Percentiles rank a stretch among this genome's conserved stretches.
phyloP scores from a whole-genome alignment of 2,797 vertebrate species.

The Cyprinella venusta region DNA sequence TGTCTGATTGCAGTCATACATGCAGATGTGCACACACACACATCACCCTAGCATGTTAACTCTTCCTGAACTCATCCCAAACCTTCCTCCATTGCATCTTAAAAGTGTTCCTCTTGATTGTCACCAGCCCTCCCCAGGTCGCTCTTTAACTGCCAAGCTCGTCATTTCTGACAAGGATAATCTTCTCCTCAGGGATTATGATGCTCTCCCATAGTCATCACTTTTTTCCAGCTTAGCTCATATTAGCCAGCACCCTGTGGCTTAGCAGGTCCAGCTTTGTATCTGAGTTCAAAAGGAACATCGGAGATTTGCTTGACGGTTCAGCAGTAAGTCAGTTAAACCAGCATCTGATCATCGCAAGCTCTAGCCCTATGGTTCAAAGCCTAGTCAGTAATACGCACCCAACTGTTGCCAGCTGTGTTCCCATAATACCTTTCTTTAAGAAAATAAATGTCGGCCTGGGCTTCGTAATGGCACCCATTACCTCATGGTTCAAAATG shows the following conservation, averaged over 20 bases:
- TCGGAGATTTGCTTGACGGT: slow-evolving; percentile 69
- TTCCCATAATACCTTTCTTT: slow-evolving; percentile 58
- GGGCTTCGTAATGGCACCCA: slow-evolving; percentile 27
- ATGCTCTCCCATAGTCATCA: slow-evolving; percentile 80
- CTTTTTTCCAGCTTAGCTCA: slow-evolving; percentile 78
- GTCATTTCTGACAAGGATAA: slow-evolving; percentile 77
- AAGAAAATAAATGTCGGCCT: slow-evolving; percentile 37
- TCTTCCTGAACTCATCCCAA: slow-evolving; percentile 12
- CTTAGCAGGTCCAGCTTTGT: slow-evolving; percentile 75
- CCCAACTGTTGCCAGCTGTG: slow-evolving; percentile 61
- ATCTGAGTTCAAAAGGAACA: slow-evolving; percentile 78
- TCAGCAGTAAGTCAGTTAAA: slow-evolving; percentile 71
- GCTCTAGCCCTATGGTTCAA: slow-evolving; percentile 57
- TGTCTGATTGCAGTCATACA: neutral
- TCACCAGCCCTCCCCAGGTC: slow-evolving; percentile 57
- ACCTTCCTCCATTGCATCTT: slow-evolving; percentile 57
- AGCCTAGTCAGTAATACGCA: slow-evolving; percentile 65
- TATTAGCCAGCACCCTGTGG: slow-evolving; percentile 78
- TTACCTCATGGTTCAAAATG: slow-evolving; percentile 38
- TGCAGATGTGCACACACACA: neutral
- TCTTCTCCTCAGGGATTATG: slow-evolving; percentile 77
- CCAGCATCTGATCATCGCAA: slow-evolving; percentile 60
- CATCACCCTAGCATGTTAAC: slow-evolving; percentile 11
- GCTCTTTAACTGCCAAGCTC: slow-evolving; percentile 68
- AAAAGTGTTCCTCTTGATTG: slow-evolving; percentile 60